These are phyloP conservation scores for Chelonoidis abingdonii DNA, from an alignment of 2,113 vertebrate genomes.

Conservation along the genomic window DNA sequence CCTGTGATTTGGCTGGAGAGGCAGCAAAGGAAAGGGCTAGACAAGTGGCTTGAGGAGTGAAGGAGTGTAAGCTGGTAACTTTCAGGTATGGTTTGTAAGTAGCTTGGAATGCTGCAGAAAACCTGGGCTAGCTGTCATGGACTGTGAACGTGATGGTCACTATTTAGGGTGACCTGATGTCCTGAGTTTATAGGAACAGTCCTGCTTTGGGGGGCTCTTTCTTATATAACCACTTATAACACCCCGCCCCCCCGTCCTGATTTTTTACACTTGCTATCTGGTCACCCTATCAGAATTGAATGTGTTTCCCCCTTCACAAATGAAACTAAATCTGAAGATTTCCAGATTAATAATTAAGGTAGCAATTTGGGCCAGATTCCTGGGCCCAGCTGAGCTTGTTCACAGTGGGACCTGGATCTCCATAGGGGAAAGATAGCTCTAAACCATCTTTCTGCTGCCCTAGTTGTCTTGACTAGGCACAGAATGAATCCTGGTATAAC, in stretches of 20 bases:
- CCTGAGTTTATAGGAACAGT: too few relatives aligned
- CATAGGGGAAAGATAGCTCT: not conserved
- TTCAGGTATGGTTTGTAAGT: not conserved
- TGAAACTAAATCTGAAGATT: not conserved
- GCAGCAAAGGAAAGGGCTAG: not conserved
- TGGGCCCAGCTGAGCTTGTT: not conserved
- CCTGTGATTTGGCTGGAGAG: not conserved
- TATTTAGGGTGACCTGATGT: too few relatives aligned
- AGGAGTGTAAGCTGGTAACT: not conserved
- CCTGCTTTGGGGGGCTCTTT: too few relatives aligned
- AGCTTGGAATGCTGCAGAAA: not conserved
- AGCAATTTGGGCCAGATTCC: not conserved
- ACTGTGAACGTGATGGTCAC: not conserved
- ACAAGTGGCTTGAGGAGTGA: not conserved
- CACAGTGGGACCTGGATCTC: not conserved
- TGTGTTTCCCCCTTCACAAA: not conserved
- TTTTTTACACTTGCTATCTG: too few relatives aligned
- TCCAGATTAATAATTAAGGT: not conserved
- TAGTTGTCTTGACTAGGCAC: not conserved
- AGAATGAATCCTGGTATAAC: not conserved
- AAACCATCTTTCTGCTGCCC: not conserved
- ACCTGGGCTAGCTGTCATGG: not conserved
- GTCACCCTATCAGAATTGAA: too few relatives aligned
- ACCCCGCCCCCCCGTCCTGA: accelerated
- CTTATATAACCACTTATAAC: too few relatives aligned